Percentiles rank a stretch among this genome's conserved stretches.
These are phyloP conservation scores for Yasuhikotakia modesta DNA, from an alignment of 2,797 vertebrate genomes.

Conservation along the genomic window DNA sequence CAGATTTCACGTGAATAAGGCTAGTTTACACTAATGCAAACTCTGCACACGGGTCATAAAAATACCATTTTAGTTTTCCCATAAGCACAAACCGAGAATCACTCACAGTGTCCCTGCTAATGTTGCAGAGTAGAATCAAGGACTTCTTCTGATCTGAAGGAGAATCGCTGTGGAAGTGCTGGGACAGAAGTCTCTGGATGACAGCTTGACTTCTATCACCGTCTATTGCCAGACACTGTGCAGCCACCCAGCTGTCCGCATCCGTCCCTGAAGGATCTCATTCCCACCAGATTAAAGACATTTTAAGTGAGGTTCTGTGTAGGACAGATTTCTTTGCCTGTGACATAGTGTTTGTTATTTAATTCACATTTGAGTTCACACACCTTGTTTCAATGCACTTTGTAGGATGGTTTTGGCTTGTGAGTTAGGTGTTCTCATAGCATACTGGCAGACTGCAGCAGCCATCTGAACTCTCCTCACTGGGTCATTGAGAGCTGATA, in stretches of 20 bases:
- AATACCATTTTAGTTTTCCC: neutral
- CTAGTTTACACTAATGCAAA: neutral
- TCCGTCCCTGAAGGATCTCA: conserved; percentile 64
- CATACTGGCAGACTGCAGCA: conserved; percentile 74
- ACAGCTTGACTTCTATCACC: conserved; percentile 66
- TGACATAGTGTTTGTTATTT: neutral
- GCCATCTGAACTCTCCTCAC: conserved; percentile 72
- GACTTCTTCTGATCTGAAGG: conserved; percentile 67
- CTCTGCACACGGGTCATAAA: neutral
- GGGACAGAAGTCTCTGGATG: conserved; percentile 72
- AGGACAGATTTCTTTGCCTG: neutral
- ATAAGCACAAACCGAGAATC: neutral
- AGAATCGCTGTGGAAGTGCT: conserved; percentile 68
- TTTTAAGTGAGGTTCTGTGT: neutral
- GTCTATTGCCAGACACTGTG: conserved; percentile 76
- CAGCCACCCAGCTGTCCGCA: conserved; percentile 76
- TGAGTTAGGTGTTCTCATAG: conserved; percentile 61
- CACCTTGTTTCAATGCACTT: conserved; percentile 68
- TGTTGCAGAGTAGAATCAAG: conserved; percentile 64
- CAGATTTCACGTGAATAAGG: neutral
- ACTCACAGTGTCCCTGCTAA: conserved; percentile 73
- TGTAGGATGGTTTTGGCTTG: conserved; percentile 68
- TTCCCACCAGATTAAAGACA: conserved; percentile 11
- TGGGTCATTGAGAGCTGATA: conserved; percentile 66
- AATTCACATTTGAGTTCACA: neutral